Base-by-base conservation (phyloP, 2,113 vertebrate genomes). In the Hemiprocne comata region DNA sequence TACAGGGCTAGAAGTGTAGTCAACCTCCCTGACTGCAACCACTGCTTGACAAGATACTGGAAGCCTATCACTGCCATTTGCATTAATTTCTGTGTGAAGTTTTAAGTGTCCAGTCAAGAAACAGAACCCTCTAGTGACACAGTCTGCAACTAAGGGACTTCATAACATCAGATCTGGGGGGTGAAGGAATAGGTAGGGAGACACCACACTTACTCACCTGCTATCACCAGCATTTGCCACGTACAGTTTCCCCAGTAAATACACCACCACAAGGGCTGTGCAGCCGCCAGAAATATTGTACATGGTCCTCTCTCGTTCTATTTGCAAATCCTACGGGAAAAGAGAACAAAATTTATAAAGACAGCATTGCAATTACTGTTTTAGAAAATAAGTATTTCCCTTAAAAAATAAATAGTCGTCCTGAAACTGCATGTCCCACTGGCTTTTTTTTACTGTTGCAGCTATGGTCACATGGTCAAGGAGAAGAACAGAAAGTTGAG, bases 141-240 rank as follows among this genome's bases (percentile, higher is more conserved):
- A 69, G 23, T 13, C 14, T 61, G 69, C 31, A 70, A 61, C 62
- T 80, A 77, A n/a, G 42, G 42, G 90, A 80, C 17, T 58, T 5
- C 0, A 3, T 29, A 78, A 80, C 36, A 88, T 3, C 23, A 85
- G 20, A 60, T 26, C 25, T 81, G 54, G 61, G 17, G 38, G 89
- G 38, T 60, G n/a, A 84, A 88, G 21, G 31, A 83, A 58, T 15
- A 74, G 26, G 19, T 61, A 25, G 12, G 18, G 34, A 80, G 29
- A 73, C 36, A 85, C 10, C 13, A 75, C 23, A 34, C 50, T 82
- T 17, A 91, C 98, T 97, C 90, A 99, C 99, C 99, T 99, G 98
- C 99, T 99, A 83, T 99, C 99, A 11, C 99, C 99, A 58, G 99
- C 99, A 1, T 99, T 99, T 51, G 98, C 99, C 60, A 99, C 98